A percentile compares a stretch with the other conserved stretches of the same genome.
Evolutionary conservation across 2,113 vertebrate genomes (phyloP).

Genomic region (Balaeniceps rex): DNA sequence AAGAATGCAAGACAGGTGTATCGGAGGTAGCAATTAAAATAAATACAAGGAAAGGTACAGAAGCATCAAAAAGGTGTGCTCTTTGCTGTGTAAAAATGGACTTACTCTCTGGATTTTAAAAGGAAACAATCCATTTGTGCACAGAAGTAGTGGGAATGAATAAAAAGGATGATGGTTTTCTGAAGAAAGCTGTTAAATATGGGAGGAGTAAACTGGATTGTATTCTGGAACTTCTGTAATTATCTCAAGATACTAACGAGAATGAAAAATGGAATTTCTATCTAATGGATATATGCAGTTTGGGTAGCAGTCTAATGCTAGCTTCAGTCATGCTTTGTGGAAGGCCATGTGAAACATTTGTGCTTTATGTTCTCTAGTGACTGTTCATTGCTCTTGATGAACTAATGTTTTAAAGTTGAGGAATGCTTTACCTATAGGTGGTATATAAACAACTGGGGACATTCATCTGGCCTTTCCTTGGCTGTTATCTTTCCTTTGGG

Average conservation of each 20-base stretch:
- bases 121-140: neutral
- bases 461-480: neutral
- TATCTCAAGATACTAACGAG: neutral
- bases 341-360: neutral
- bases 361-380: neutral
- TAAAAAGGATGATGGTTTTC: neutral
- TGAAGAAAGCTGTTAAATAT: neutral
- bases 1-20: neutral
- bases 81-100: neutral
- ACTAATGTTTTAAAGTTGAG: neutral
- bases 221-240: neutral
- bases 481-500: neutral
- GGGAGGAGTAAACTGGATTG: neutral
- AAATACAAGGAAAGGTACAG: neutral
- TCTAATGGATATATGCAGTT: neutral
- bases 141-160: neutral
- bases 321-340: neutral
- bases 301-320: neutral
- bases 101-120: neutral
- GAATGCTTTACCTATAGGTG: neutral
- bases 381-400: neutral
- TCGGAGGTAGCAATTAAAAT: neutral
- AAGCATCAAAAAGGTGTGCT: neutral
- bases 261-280: neutral
- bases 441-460: neutral